phyloP scores from a whole-genome alignment of 2,113 vertebrate genomes.

The Sciurus niger region DNA sequence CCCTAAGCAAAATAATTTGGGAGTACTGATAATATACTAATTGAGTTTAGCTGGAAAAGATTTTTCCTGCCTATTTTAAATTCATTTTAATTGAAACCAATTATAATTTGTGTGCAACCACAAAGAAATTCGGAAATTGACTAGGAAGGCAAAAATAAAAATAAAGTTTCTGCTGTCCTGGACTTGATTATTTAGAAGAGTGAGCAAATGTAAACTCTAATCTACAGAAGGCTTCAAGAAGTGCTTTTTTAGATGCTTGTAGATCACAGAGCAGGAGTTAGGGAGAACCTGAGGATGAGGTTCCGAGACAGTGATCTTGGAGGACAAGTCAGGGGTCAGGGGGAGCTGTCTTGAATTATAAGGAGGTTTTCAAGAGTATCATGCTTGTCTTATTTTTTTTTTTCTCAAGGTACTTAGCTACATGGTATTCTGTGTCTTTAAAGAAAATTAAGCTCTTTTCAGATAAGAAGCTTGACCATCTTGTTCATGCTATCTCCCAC shows the following conservation, averaged over 20 bases:
- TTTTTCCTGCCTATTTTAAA: constrained; percentile 3
- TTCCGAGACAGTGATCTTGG: background rate
- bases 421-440: background rate
- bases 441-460: constrained; percentile 19
- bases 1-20: constrained; percentile 59
- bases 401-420: background rate
- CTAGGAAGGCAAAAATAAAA: constrained; percentile 27
- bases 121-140: constrained; percentile 53
- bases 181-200: background rate
- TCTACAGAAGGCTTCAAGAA: background rate
- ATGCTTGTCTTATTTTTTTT: constrained; percentile 19
- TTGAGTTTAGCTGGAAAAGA: constrained; percentile 34
- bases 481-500: background rate
- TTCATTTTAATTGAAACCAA: constrained; percentile 61
- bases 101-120: constrained; percentile 2
- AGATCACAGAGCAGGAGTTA: background rate
- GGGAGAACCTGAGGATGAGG: background rate
- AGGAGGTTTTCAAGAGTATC: background rate
- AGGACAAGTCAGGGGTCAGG: background rate
- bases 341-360: background rate
- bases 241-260: background rate
- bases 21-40: constrained; percentile 33
- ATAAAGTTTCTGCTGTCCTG: background rate
- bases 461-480: background rate
- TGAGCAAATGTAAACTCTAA: background rate